Base-by-base conservation (phyloP, 2,888 invertebrate genomes). In the Seira musarum region DNA sequence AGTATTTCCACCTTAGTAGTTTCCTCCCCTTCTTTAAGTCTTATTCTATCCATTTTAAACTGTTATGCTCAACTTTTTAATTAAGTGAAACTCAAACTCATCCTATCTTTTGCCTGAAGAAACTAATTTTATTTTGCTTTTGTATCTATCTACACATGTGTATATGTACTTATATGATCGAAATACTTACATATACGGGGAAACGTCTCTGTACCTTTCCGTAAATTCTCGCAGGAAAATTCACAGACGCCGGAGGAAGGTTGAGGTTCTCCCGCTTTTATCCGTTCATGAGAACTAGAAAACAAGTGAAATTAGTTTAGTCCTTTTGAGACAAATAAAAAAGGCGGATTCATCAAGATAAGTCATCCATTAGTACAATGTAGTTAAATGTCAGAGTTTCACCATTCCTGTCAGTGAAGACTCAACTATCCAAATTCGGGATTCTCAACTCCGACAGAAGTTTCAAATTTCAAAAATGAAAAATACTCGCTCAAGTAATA, bases 71-170 rank as follows among this genome's bases (percentile, higher is more conserved):
- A 57, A 57, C n/a, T 57, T 57, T 57, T 57, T 57, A 57, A 57
- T 57, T 57, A 57, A 57, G 57, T 57, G 15, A 57, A 57, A 57
- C n/a, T 57, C 8, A 57, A 57, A 57, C 57, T 57, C 57, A n/a
- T 57, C 57, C 57, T 40, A 15, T 57, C n/a, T 57, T 57, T 57
- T n/a, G n/a, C 17, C 10, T 57, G 17, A n/a, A 17, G 57, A 57
- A 57, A 57, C 10, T 57, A 57, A 57, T 57, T 57, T 57, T 5
- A 57, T 57, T n/a, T 57, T 13, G 40, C 10, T 57, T 57, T 57
- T 57, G n/a, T 57, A 57, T n/a, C 17, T n/a, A 57, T n/a, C 5
- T 17, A n/a, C n/a, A n/a, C 17, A 13, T 17, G 57, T 10, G n/a
- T 10, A 57, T n/a, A n/a, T n/a, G n/a, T n/a, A n/a, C n/a, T n/a